Evolutionary conservation across 2,797 vertebrate genomes (phyloP), one percentile per base, ranked within the genome.

Genomic region (Echeneis naucrates): DNA sequence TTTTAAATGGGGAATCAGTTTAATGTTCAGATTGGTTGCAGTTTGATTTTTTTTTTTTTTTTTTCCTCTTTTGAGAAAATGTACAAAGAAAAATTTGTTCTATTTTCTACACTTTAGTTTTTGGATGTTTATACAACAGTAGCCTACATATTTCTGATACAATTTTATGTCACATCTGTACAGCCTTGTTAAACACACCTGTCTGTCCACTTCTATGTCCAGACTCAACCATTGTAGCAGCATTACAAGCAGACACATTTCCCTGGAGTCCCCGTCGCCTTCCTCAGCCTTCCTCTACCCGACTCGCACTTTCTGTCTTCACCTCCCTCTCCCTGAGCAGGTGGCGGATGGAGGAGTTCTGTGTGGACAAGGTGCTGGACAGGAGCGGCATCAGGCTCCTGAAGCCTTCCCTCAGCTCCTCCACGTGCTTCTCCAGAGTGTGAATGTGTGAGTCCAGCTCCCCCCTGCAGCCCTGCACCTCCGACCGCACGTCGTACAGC

Each of bases 281-380:
- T 24, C 68, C 35, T n/a, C 4, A 1, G 40, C 38, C 13, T 17
- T 19, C 7, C 23, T 80, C 83, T 90, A 88, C 68, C 82, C 59
- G 67, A 91, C 89, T 2, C 73, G 72, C 77, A 0, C 61, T 26
- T 56, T 91, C 91, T 0, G 62, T 35, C 64, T 83, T 86, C 33
- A 5, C 84, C 86, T 93, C 93, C 62, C 92, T 88, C 84, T 93
- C 92, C 37, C 90, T 71, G 33, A 94, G 92, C 64, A 94, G 87
- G 81, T 93, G 92, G 12, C 92, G 84, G 75, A 94, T 93, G 77
- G 92, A 93, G 57, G 90, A 92, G 87, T 94, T 93, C 81, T 93
- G 92, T 0, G 86, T 93, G 40, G 92, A 92, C 75, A 93, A 77
- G 3, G 89, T 93, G 81, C 53, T 92, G 74, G 89, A 90, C 44